Base-by-base conservation (phyloP, 2,888 invertebrate species). In the Cepaea hortensis region DNA sequence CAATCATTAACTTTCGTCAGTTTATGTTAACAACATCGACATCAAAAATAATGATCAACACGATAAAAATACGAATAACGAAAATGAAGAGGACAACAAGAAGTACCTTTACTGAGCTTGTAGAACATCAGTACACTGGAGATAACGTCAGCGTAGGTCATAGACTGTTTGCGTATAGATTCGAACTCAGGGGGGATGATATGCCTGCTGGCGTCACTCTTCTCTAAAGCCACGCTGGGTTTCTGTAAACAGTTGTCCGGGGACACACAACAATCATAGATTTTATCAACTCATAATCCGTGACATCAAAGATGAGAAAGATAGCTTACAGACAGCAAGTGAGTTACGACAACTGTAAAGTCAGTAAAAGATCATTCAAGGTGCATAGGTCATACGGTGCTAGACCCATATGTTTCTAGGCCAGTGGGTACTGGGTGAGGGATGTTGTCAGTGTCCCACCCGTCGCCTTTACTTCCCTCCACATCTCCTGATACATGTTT, bases 131-230 rank as follows among this genome's bases (percentile, higher is more conserved):
- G 5, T 1, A 70, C 81, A 13, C 73, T 70, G n/a, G 85, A 55
- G 62, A 81, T 81, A 50, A 81, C 70, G 65, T 81, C 81, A 81
- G 65, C 65, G 50, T 75, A 68, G 4, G 75, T 75, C 75, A 84
- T 68, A 3, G 84, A 65, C 20, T 61, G 50, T 48, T 84, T 65
- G 4, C 79, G 20, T 15, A 84, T 50, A 18, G n/a, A 48, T 0
- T 23, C 50, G 23, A 84, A 68, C 55, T 84, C 84, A 46, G 79
- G 84, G 4, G 84, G 84, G 13, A 84, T 75, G 18, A 84, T 75
- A 3, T 84, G 73, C 35, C 75, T 35, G 61, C n/a, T 75, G 35
- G 23, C 62, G 46, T 84, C 75, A 62, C 20, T 75, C n/a, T 15
- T 75, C 20, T 81, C 65, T 11, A 2, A 46, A 11, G 46, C 18